Percentiles rank a stretch among this genome's conserved stretches.
Conservation (phyloP, 2,888 invertebrate genomes). For the Drosophila rubida region DNA sequence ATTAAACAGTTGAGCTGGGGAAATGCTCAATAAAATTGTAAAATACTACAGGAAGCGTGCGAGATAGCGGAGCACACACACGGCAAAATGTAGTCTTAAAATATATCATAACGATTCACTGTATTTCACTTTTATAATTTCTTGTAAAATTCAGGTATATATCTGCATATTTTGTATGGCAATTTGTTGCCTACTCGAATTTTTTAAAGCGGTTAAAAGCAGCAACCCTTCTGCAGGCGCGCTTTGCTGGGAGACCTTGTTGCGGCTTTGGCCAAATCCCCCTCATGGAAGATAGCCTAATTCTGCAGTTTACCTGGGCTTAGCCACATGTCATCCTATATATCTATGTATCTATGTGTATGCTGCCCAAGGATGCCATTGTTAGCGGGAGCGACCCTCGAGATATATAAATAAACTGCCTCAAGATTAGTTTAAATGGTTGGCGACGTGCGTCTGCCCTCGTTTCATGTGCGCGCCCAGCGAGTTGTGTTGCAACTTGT, state of each 20-base stretch:
- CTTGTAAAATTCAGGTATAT: too few relatives aligned
- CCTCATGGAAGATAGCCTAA: slow-evolving; percentile 25
- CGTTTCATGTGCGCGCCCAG: slow-evolving; percentile 45
- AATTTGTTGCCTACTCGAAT: too few relatives aligned
- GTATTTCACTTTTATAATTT: too few relatives aligned
- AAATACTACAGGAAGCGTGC: neutral
- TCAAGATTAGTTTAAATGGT: slow-evolving; percentile 75
- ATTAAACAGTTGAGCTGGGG: neutral
- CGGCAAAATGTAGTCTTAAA: too few relatives aligned
- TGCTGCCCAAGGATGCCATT: slow-evolving; percentile 51
- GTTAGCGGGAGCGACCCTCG: slow-evolving; percentile 66
- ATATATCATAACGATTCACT: too few relatives aligned
- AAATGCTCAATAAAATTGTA: neutral
- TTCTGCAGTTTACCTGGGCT: slow-evolving; percentile 42
- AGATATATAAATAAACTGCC: slow-evolving; percentile 74
- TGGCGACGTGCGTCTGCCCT: slow-evolving; percentile 70
- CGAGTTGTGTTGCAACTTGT: slow-evolving; percentile 35
- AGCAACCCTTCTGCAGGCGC: neutral
- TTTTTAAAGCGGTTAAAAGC: neutral
- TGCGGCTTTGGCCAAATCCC: slow-evolving; percentile 9
- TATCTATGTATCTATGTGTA: slow-evolving; percentile 30
- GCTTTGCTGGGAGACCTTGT: neutral
- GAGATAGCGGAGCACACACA: neutral
- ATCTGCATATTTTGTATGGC: too few relatives aligned
- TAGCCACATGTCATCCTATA: slow-evolving; percentile 15